phyloP scores from a whole-genome alignment of 23 tunicate species.

The Trididemnum clinides region DNA sequence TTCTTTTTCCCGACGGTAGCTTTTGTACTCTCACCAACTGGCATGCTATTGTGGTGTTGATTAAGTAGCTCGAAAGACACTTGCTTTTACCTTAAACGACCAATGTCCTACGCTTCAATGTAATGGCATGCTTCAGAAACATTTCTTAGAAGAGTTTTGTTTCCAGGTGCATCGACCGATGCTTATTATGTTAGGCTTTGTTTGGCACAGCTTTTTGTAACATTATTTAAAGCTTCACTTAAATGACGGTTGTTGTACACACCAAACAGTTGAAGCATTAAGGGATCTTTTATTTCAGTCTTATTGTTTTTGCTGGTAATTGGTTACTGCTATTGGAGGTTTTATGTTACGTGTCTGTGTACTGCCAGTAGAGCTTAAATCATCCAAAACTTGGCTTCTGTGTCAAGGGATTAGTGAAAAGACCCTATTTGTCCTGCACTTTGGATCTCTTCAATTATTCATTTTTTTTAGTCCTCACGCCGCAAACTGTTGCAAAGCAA shows the following conservation, averaged over 20 bases:
- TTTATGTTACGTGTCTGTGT: too few relatives aligned
- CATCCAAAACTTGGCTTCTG: too few relatives aligned
- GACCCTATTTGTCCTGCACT: constrained; percentile 18
- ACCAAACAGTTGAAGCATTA: neutral
- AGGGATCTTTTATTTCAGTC: too few relatives aligned
- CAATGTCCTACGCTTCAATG: neutral
- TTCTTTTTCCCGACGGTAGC: neutral
- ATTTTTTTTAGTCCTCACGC: constrained; percentile 10
- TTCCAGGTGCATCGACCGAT: constrained; percentile 32
- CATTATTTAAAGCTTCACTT: neutral
- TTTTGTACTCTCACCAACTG: neutral
- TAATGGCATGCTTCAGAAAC: too few relatives aligned
- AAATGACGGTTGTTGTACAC: constrained; percentile 14
- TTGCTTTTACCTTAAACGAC: constrained; percentile 7
- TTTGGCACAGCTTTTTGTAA: neutral
- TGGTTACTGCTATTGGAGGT: too few relatives aligned
- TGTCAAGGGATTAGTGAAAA: neutral
- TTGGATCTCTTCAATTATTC: constrained; percentile 33
- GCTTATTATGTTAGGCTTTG: constrained; percentile 6
- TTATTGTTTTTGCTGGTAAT: too few relatives aligned
- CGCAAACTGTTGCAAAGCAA: neutral
- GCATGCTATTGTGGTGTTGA: constrained; percentile 35
- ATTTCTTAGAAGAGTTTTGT: neutral
- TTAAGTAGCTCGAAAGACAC: too few relatives aligned
- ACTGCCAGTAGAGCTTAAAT: too few relatives aligned